Evolutionary conservation across 2,797 vertebrate genomes (phyloP), one percentile per base, ranked within the genome.

Genomic region (Perdix hodgsoniae): DNA sequence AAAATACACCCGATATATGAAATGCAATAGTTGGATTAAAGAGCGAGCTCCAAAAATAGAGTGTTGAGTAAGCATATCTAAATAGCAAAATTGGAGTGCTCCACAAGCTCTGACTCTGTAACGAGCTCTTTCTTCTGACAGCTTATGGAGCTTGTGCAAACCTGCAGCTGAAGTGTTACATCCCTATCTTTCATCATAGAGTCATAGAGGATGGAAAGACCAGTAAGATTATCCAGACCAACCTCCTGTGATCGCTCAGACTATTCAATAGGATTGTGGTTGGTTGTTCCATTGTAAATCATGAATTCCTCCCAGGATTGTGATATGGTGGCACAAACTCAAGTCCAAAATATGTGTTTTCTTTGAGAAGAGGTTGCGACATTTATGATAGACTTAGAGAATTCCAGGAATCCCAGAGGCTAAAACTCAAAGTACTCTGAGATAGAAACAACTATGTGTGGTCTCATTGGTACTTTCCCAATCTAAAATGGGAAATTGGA

Each of bases 101-200:
- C 18, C 11, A 6, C 12, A 13, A 3, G 0, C 3, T 37, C 21
- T 44, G 6, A 39, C 5, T 10, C 40, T 75, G 5, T 10, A 29
- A 50, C 2, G 5, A 12, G 3, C 2, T 10, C 1, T 76, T 66
- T 14, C 37, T 37, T 63, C 42, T 6, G 0, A 47, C 14, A 3
- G 3, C 42, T 52, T 5, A 2, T 13, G 8, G 19, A 37, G 37
- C 16, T 9, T 7, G 12, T 15, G 61, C 66, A 31, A 74, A 11
- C 35, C 35, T 44, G 31, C 54, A 67, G 47, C 14, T 50, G 39
- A 35, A 79, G 33, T 66, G 18, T 14, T 63, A 50, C 9, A 2
- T 18, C 42, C 33, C 74, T 1, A 0, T 2, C 1, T 61, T 74
- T 33, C 1, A 0, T 12, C 63, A 16, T 52, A 27, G 26, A 52